Conservation (phyloP, 1,140 invertebrate species). For the Achatina immaculata region DNA sequence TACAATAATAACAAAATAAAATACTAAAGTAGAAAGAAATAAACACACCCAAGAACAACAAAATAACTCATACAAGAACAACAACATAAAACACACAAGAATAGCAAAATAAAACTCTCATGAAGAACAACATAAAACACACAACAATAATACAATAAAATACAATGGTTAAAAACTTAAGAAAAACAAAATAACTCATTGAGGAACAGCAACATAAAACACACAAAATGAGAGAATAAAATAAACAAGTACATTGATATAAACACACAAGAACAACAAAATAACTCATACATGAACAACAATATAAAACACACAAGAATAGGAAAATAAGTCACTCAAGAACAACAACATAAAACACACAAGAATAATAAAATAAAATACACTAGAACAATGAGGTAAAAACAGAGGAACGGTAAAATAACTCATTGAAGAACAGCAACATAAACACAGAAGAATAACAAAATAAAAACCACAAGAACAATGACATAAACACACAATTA, state of each 20-base stretch:
- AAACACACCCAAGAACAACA: not conserved
- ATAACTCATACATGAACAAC: not conserved
- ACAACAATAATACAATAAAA: not conserved
- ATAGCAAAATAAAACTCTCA: not conserved
- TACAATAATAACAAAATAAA: constrained; percentile 2
- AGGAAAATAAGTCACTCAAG: not conserved
- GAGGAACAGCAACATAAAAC: not conserved
- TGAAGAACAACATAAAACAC: not conserved
- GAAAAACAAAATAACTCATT: not conserved
- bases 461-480: constrained; percentile 10
- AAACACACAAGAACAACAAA: constrained; percentile 11
- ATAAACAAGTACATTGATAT: not conserved
- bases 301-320: constrained; percentile 13
- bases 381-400: not conserved
- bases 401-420: not conserved
- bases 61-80: not conserved
- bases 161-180: not conserved
- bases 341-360: constrained; percentile 17
- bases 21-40: not conserved
- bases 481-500: not conserved
- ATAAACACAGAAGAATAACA: not conserved
- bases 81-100: not conserved
- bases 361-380: constrained; percentile 16
- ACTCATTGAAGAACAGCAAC: not conserved
- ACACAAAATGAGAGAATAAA: not conserved